Base-by-base conservation (phyloP, 2,888 invertebrate species). In the Alloscopus bannaensis region DNA sequence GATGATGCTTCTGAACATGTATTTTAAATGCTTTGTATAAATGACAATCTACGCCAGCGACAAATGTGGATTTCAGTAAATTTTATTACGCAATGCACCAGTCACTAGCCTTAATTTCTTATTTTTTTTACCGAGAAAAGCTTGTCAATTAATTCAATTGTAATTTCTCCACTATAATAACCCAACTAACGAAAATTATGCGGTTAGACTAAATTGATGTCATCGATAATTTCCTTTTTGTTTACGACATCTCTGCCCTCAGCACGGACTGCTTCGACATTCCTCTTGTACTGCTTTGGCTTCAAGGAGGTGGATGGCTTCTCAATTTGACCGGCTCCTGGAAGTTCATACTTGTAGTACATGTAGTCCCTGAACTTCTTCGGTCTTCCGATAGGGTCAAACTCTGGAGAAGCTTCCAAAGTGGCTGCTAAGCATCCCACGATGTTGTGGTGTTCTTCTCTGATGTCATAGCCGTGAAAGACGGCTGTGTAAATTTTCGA, bases 401-500 rank as follows among this genome's bases (percentile, higher is more conserved):
- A 73, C 6, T 29, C 28, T 0, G 73, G 73, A 2, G 73, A 45
- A 0, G 16, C n/a, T 22, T 29, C n/a, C 6, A 73, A 59, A 1
- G 73, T 24, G 8, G 13, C 45, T 8, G 26, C 13, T 3, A 73
- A 42, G 47, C 73, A 73, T 22, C 22, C 22, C 2, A 73, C n/a
- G 45, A 73, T 59, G 24, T 73, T 52, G 24, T 31, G 20, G 47
- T 73, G 73, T 3, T 29, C 59, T 45, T 65, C 73, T 29, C 73
- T n/a, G n/a, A 65, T 57, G 26, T 73, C 73, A 47, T 57, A 73
- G 1, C 73, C 73, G 26, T 73, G 73, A 26, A 73, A 73, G 0
- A 65, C 66, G 22, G 65, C 73, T 16, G 18, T 45, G 36, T 73
- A 73, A 18, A 73, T 47, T 45, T n/a, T 55, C 40, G 6, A 24